Base-by-base conservation (phyloP, 2,797 vertebrate genomes). In the Chloroceryle inda region DNA sequence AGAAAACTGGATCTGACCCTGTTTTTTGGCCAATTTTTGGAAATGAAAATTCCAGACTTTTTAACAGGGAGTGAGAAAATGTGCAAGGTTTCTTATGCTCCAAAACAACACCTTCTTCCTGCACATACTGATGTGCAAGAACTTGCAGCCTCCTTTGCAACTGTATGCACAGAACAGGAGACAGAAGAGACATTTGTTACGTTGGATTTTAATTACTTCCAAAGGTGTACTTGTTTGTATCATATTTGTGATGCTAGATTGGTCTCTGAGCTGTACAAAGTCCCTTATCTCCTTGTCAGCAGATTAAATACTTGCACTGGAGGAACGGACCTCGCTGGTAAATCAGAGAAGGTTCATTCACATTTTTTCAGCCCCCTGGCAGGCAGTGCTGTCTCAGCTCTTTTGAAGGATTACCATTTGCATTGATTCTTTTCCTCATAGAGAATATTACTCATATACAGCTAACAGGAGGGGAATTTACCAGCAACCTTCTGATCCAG, bases 401-500 rank as follows among this genome's bases (percentile, higher is more conserved):
- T 66, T 95, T 76, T 87, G 93, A 80, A 88, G 75, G 49, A 84
- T 89, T 94, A 81, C 52, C 24, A 63, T 89, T 86, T 69, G 27
- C 77, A 90, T 55, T 58, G 63, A 75, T 93, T 84, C 47, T 88
- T 84, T 72, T 84, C 55, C 74, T 88, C 5, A 0, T 7, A 59
- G 56, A 82, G 35, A 81, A 44, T 79, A 71, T 85, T 88, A 73
- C 31, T 93, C 69, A 88, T 69, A 66, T 11, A 63, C 56, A 85
- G 42, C 27, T 63, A 82, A 56, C 27, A 56, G 69, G n/a, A 75
- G 81, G 59, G 35, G 53, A 84, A 84, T 84, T 92, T 87, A 79
- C 47, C 33, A 79, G 73, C 73, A 93, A 23, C 27, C 38, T 68
- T 35, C 58, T 78, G 49, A 85, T 64, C 26, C 47, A 73, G 50